Percentiles rank a stretch among this genome's conserved stretches.
These are phyloP conservation scores for Ctenodactylus gundi DNA, from an alignment of 2,113 vertebrate genomes.

Conservation along the genomic window DNA sequence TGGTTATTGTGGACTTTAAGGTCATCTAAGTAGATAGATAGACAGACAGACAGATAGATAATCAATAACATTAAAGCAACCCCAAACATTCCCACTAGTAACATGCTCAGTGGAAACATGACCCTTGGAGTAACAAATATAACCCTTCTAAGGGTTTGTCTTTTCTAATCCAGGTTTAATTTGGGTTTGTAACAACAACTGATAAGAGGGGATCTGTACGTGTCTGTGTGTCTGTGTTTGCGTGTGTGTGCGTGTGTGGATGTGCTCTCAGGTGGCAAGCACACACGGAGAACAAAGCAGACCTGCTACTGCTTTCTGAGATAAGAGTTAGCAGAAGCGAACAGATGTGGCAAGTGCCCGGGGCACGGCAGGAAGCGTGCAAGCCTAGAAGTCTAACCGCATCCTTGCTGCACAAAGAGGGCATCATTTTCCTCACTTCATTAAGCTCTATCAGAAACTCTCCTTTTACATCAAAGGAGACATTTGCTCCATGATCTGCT, in stretches of 20 bases:
- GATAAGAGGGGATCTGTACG: too few species aligned
- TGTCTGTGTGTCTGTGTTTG: background rate
- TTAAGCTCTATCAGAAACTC: slow-evolving; percentile 55
- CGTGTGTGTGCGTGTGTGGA: background rate
- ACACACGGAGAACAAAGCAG: background rate
- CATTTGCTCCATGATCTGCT: slow-evolving; percentile 42
- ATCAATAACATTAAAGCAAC: background rate
- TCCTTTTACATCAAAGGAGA: slow-evolving; percentile 50
- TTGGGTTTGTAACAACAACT: background rate
- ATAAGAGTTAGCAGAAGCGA: background rate
- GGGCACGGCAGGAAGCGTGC: background rate
- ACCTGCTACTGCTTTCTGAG: background rate
- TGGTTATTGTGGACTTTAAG: background rate
- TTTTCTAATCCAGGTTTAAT: background rate
- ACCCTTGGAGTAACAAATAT: background rate
- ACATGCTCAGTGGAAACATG: too few species aligned
- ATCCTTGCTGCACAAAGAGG: background rate
- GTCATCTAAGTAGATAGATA: background rate
- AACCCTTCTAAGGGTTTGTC: background rate
- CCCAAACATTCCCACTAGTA: background rate
- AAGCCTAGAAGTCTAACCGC: background rate
- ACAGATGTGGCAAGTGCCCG: background rate
- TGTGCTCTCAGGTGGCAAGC: background rate
- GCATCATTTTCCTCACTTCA: background rate
- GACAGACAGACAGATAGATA: background rate